phyloP scores from a whole-genome alignment of 23 tunicate species.

The Diplosoma virens region DNA sequence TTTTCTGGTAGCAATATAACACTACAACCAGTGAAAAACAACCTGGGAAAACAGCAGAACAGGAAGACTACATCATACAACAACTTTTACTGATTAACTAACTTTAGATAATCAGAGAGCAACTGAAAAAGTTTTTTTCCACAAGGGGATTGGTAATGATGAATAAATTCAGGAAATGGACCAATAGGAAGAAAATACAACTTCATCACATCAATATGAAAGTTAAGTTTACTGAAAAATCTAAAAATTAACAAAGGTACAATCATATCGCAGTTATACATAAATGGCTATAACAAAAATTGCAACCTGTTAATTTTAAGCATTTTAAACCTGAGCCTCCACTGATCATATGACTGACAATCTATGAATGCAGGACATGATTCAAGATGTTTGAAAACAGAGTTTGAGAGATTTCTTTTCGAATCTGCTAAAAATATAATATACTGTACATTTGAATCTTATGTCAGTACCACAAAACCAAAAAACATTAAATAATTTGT shows the following conservation, averaged over 20 bases:
- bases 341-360: conserved; percentile 52
- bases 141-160: conserved; percentile 1
- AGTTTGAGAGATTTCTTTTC: too few species aligned
- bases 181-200: conserved; percentile 70
- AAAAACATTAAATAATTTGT: too few species aligned
- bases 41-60: conserved; percentile 9
- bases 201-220: conserved; percentile 19
- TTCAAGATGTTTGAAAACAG: background rate
- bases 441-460: too few species aligned
- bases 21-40: conserved; percentile 55
- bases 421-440: too few species aligned
- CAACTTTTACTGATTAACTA: background rate
- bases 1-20: conserved; percentile 37
- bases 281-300: background rate
- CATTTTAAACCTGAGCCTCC: conserved; percentile 36
- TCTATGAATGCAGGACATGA: conserved; percentile 45
- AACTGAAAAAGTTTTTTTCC: conserved; percentile 4
- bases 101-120: conserved; percentile 42
- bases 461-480: too few species aligned
- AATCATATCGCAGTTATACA: too few species aligned
- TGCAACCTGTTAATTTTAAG: conserved; percentile 46
- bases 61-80: background rate
- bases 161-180: conserved; percentile 67
- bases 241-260: too few species aligned
- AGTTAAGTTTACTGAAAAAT: conserved; percentile 14